phyloP scores from a whole-genome alignment of 2,113 vertebrate genomes.

The Pimephales promelas region DNA sequence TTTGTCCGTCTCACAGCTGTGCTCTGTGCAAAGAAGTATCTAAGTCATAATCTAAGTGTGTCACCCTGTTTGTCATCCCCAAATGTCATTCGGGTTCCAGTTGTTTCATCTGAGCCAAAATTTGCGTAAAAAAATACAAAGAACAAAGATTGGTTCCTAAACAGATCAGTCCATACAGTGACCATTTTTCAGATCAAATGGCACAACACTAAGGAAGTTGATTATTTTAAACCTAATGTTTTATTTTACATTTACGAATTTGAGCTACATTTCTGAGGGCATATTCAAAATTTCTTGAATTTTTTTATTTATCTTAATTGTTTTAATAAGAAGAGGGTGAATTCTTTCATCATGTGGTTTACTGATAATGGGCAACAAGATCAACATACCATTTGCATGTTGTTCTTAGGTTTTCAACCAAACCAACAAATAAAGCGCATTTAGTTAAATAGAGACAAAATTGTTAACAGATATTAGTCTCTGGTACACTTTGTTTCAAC shows the following conservation, averaged over 20 bases:
- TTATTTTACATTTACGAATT: neutral
- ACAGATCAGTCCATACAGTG: neutral
- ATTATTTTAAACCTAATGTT: neutral
- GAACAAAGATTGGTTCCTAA: conserved; percentile 64
- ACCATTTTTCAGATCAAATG: neutral
- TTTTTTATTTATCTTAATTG: neutral
- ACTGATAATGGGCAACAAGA: neutral
- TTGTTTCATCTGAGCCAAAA: conserved; percentile 61
- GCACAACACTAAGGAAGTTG: neutral
- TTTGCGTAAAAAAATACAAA: conserved; percentile 63
- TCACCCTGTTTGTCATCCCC: conserved; percentile 71
- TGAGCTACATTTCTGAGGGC: neutral
- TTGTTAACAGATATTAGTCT: neutral
- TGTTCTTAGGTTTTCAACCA: neutral
- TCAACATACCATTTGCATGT: neutral
- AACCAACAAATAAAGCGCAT: neutral
- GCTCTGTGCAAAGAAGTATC: conserved; percentile 7
- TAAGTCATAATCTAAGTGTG: conserved; percentile 54
- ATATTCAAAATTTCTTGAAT: neutral
- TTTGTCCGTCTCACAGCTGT: conserved; percentile 34
- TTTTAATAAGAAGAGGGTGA: neutral
- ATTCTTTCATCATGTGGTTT: neutral
- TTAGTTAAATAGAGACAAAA: neutral
- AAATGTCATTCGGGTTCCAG: conserved; percentile 61
- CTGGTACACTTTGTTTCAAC: no score